Evolutionary conservation across 2,888 invertebrate genomes (phyloP).

Genomic region (Agrotis clavis): DNA sequence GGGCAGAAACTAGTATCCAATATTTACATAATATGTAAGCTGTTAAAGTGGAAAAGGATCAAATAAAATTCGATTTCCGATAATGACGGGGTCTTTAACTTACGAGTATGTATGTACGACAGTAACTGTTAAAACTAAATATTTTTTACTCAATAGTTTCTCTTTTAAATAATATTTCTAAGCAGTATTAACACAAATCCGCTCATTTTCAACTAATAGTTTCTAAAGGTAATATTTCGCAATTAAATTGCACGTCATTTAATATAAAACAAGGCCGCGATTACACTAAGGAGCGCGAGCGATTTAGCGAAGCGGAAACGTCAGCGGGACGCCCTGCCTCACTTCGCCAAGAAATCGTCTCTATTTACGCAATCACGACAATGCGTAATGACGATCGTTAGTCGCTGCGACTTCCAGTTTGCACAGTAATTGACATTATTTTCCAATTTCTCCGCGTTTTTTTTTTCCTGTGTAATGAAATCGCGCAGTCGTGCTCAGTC

Average conservation of each 20-base stretch:
- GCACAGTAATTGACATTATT: conserved; percentile 90
- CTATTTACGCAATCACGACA: conserved; percentile 88
- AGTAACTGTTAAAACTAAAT: conserved; percentile 1
- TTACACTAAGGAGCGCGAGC: conserved; percentile 84
- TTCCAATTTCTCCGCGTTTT: conserved; percentile 87
- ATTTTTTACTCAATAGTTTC: conserved; percentile 31
- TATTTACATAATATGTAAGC: not conserved
- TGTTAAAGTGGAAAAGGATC: not conserved
- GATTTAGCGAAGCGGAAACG: conserved; percentile 86
- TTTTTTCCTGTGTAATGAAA: conserved; percentile 84
- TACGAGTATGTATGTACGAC: not conserved
- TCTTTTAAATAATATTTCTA: not conserved
- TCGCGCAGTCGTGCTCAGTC: conserved; percentile 81
- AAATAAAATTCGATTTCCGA: not conserved
- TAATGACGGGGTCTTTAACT: not conserved
- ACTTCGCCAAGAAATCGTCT: conserved; percentile 82
- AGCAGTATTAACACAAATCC: conserved; percentile 20
- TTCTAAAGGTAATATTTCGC: conserved; percentile 47
- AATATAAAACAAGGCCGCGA: conserved; percentile 76
- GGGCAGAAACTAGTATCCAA: not conserved
- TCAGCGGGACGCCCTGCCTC: conserved; percentile 79
- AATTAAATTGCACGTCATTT: conserved; percentile 77
- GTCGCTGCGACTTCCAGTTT: conserved; percentile 79
- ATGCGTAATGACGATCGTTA: conserved; percentile 89
- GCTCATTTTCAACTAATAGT: conserved; percentile 21